phyloP scores from a whole-genome alignment of 2,797 vertebrate genomes.

The Sparidentex hasta region DNA sequence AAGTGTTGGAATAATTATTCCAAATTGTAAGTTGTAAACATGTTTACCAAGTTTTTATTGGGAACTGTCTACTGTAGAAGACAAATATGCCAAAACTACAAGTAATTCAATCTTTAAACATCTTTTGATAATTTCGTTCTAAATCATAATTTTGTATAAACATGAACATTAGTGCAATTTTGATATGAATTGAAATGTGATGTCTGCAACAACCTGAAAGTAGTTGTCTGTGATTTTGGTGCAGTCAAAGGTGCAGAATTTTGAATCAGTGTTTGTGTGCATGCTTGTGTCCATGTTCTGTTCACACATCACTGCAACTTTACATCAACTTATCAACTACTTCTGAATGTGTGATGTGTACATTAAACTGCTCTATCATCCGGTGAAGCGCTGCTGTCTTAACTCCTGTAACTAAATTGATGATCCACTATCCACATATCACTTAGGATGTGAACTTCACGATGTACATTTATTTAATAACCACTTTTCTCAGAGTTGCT shows the following conservation, averaged over 20 bases:
- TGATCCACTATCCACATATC: constrained; percentile 24
- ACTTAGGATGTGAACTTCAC: constrained; percentile 47
- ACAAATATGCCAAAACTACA: constrained; percentile 56
- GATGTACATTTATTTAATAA: constrained; percentile 62
- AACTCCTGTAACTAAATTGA: constrained; percentile 45
- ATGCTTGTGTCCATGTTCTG: constrained; percentile 70
- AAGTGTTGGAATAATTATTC: constrained; percentile 21
- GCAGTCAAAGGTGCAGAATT: constrained; percentile 60
- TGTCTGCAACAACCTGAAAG: constrained; percentile 53
- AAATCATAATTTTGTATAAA: constrained; percentile 55
- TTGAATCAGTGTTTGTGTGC: constrained; percentile 70
- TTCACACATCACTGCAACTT: constrained; percentile 47
- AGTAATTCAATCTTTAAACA: constrained; percentile 36
- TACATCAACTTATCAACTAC: constrained; percentile 25
- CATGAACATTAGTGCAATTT: constrained; percentile 53
- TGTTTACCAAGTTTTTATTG: constrained; percentile 59
- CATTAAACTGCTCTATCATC: constrained; percentile 41
- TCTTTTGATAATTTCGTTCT: constrained; percentile 21
- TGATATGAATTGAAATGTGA: constrained; percentile 59
- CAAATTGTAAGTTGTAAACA: constrained; percentile 31
- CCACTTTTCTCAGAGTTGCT: constrained; percentile 63
- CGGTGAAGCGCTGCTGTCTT: constrained; percentile 37
- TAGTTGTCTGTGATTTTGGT: constrained; percentile 67
- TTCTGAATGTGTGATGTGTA: constrained; percentile 59
- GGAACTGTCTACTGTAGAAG: constrained; percentile 40